Evolutionary conservation across 2,113 vertebrate genomes (phyloP), one percentile per base, ranked within the genome.

Genomic region (Thalassarche chlororhynchos): DNA sequence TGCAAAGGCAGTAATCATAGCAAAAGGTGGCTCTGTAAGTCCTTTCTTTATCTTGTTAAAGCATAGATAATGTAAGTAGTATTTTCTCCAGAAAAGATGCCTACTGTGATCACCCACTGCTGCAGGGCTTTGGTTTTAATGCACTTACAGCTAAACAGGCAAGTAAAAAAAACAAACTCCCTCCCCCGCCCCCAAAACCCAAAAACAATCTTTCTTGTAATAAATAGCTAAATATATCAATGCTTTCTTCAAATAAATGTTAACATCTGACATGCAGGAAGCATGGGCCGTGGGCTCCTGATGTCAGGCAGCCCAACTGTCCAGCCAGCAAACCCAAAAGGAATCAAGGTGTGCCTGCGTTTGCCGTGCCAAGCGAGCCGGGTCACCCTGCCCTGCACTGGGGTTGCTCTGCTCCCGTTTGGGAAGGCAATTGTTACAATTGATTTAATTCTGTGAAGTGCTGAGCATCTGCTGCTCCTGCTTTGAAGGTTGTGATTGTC

Each of bases 351-450:
- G 28, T 46, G 47, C 17, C 52, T 38, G n/a, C 1, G 0, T 17
- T 74, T 3, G 1, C n/a, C 11, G 3, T 34, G 55, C 40, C 4
- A 9, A n/a, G 60, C 1, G 5, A 40, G 20, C 32, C 3, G 5
- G 51, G 64, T 61, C 44, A 12, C 28, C 28, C 60, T 61, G 60
- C 38, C 60, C 40, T 38, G 74, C 23, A 8, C 84, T 2, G 4
- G 52, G 14, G 18, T 36, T 75, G 40, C 57, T 62, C 58, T 70
- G 62, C 69, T 78, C 31, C 78, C 14, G 1, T 31, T 93, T 36
- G 28, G 31, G 61, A 70, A 84, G 42, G 77, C 60, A 57, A 12
- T 57, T 87, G 77, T 81, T 91, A 10, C 6, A 91, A 95, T 8
- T 68, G 34, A 24, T 58, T 66, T 92, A 23, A 54, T 87, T 79